These are phyloP conservation scores for Cavia aperea DNA, from an alignment of 2,113 vertebrate species.

Conservation along the genomic window DNA sequence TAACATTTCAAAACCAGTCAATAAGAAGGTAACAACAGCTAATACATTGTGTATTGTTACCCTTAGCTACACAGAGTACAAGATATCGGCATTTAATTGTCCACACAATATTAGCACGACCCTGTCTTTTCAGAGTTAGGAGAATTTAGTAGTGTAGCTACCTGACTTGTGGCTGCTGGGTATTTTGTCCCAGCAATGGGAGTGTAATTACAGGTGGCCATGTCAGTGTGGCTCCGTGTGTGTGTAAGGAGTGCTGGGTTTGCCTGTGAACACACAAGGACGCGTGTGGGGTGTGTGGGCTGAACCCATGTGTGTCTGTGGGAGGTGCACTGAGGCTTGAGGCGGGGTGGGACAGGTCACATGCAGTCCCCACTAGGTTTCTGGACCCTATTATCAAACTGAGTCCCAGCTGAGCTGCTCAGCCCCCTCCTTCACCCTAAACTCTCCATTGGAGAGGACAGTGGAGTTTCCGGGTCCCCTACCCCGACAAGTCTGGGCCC, in stretches of 20 bases:
- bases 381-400: background rate
- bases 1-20: too few relatives aligned
- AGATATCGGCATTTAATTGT: too few relatives aligned
- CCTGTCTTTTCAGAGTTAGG: too few relatives aligned
- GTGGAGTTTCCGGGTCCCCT: accelerated
- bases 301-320: background rate
- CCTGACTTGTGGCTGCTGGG: background rate
- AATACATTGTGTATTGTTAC: too few relatives aligned
- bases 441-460: background rate
- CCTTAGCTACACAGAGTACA: too few relatives aligned
- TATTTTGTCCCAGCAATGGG: background rate
- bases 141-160: too few relatives aligned
- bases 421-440: background rate
- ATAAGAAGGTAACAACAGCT: too few relatives aligned
- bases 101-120: too few relatives aligned
- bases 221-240: background rate
- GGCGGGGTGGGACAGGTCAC: background rate
- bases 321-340: background rate
- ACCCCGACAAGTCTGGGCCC: too few relatives aligned
- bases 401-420: accelerated
- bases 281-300: background rate
- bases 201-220: background rate
- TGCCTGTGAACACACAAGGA: background rate
- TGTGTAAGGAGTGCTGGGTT: background rate
- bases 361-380: background rate